Conservation (phyloP, 2,888 invertebrate species). For the Muscina levida region DNA sequence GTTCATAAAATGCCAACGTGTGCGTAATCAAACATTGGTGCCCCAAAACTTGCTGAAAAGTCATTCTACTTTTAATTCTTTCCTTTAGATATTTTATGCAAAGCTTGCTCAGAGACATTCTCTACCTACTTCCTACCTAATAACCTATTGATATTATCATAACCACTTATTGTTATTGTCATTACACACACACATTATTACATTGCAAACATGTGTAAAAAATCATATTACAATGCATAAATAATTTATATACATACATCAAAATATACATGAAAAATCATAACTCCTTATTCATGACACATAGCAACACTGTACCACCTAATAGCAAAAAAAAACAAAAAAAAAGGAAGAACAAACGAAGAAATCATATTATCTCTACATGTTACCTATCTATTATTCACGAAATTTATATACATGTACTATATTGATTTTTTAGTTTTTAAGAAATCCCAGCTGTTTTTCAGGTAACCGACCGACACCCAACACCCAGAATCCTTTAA, state of each 20-base stretch:
- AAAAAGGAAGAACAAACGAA: background rate
- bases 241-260: background rate
- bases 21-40: no score
- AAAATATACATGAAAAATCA: constrained; percentile 4
- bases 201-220: constrained; percentile 12
- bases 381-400: constrained; percentile 27
- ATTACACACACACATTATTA: background rate
- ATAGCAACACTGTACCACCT: constrained; percentile 46
- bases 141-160: constrained; percentile 6
- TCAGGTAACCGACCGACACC: background rate
- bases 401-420: background rate
- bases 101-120: no score
- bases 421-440: background rate
- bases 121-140: no score
- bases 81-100: no score
- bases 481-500: background rate
- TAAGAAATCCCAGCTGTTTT: background rate
- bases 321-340: background rate
- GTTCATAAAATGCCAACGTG: no score
- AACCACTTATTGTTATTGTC: background rate
- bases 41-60: no score
- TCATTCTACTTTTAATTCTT: no score
- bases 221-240: background rate
- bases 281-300: no score
- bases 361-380: constrained; percentile 16